These are phyloP conservation scores for Amniataba percoides DNA, from an alignment of 2,797 vertebrate species.

Conservation along the genomic window DNA sequence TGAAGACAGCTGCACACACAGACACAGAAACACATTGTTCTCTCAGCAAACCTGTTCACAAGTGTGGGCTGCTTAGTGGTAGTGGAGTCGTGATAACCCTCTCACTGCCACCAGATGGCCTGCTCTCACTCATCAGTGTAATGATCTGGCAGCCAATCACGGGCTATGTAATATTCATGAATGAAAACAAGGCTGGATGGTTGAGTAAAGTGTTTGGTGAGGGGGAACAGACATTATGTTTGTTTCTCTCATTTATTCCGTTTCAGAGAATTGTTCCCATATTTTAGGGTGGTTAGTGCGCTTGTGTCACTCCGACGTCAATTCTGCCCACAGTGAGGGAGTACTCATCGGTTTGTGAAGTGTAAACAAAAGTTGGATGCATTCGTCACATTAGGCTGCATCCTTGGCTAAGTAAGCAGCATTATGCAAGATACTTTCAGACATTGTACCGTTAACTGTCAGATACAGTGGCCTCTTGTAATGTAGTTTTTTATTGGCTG, in stretches of 20 bases:
- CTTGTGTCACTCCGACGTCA: constrained; percentile 13
- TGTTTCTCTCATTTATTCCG: constrained; percentile 38
- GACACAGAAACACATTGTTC: constrained; percentile 45
- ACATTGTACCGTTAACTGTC: background rate
- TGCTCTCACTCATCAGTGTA: constrained; percentile 56
- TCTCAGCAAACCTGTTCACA: constrained; percentile 38
- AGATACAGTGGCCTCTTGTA: background rate
- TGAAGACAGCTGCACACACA: constrained; percentile 26
- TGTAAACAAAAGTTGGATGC: constrained; percentile 18
- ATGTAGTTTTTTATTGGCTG: constrained; percentile 6
- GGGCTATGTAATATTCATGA: constrained; percentile 58
- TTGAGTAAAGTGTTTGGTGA: constrained; percentile 48
- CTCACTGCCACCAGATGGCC: constrained; percentile 55
- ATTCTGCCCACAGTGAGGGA: constrained; percentile 1
- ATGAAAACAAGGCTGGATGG: constrained; percentile 59
- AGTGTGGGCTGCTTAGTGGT: constrained; percentile 44
- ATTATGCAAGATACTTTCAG: background rate
- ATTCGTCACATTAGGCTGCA: constrained; percentile 17
- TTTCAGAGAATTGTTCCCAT: constrained; percentile 15
- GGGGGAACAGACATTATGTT: constrained; percentile 43
- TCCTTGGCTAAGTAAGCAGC: background rate
- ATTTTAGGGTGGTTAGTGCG: constrained; percentile 22
- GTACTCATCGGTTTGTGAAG: constrained; percentile 3
- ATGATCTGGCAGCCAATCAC: constrained; percentile 62
- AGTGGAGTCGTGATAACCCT: constrained; percentile 67